phyloP scores from a whole-genome alignment of 2,113 vertebrate genomes.

The Brachypodius melanocephalos region DNA sequence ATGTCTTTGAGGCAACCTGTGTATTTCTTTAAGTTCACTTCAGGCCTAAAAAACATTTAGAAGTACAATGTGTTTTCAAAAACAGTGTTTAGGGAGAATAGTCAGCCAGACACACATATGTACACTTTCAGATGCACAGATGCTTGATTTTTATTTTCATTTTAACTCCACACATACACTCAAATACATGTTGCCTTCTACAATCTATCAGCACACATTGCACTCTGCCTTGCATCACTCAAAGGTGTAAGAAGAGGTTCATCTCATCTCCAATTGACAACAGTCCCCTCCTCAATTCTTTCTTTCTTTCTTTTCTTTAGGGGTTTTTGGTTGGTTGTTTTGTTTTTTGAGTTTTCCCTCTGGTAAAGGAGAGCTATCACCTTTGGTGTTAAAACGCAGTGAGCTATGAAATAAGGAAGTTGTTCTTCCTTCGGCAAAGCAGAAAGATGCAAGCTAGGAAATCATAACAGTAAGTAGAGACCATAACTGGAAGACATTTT shows the following conservation, averaged over 20 bases:
- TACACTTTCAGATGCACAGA: not conserved
- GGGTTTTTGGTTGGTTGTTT: not conserved
- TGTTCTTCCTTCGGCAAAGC: not conserved
- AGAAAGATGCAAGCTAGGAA: not conserved
- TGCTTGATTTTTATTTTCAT: not conserved
- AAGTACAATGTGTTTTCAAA: not conserved
- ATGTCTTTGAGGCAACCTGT: conserved; percentile 93
- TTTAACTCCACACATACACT: not conserved
- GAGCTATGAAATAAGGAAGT: not conserved
- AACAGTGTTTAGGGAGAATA: not conserved
- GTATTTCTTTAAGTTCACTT: conserved; percentile 87
- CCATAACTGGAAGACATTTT: not conserved
- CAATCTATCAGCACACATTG: not conserved
- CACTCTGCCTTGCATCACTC: not conserved
- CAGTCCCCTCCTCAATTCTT: not conserved
- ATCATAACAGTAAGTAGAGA: not conserved
- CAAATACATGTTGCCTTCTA: not conserved
- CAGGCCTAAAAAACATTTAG: conserved; percentile 77
- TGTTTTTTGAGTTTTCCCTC: not conserved
- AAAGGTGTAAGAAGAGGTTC: not conserved
- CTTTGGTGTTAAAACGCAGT: not conserved
- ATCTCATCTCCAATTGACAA: not conserved
- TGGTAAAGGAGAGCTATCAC: not conserved
- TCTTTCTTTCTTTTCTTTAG: not conserved
- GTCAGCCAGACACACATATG: not conserved